Base-by-base conservation (phyloP, 1,140 invertebrate species). In the Hylaeus anthracinus region DNA sequence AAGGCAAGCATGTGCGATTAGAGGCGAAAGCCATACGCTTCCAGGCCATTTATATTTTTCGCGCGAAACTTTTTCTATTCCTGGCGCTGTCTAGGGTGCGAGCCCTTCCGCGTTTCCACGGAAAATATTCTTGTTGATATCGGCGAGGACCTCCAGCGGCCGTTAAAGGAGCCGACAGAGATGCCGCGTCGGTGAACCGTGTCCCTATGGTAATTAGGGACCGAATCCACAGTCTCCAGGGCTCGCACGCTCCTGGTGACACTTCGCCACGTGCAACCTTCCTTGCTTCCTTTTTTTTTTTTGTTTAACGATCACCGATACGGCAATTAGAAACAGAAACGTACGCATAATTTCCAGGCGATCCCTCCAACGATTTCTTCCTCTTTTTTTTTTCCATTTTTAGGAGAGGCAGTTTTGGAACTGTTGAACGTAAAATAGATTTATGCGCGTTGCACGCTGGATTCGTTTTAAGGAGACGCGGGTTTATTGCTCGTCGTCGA, bases 131-230 rank as follows among this genome's bases (percentile, higher is more conserved):
- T 74, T 75, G 74, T 37, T 48, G 60, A 41, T 80, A 86, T 83
- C 81, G 78, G 63, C 41, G 72, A 86, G 86, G 89, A 91, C 89
- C 87, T 91, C 85, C 81, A 73, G 75, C 85, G 83, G 6, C 60
- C 45, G 86, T 81, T 82, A 84, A 88, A 87, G 79, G 75, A 72
- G 78, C 91, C 91, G 89, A 91, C 91, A 92, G 86, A 93, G 87
- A 73, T 63, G 80, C 92, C 92, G 92, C 91, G 74, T 81, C 87
- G 82, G 72, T 90, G 88, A 83, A 90, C 86, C 92, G 88, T 92
- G 84, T 83, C 88, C 86, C 86, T 81, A 69, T 77, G 86, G 86
- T 91, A 93, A 93, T 93, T 92, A 93, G 90, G 87, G 82, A 88
- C 81, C 83, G 80, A 74, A 75, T 65, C 75, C 43, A 58, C 41